A percentile compares a stretch with the other conserved stretches of the same genome.
These are phyloP conservation scores for Montipora efflorescens DNA, from an alignment of 64 coral and sea anemone genomes.

Conservation along the genomic window DNA sequence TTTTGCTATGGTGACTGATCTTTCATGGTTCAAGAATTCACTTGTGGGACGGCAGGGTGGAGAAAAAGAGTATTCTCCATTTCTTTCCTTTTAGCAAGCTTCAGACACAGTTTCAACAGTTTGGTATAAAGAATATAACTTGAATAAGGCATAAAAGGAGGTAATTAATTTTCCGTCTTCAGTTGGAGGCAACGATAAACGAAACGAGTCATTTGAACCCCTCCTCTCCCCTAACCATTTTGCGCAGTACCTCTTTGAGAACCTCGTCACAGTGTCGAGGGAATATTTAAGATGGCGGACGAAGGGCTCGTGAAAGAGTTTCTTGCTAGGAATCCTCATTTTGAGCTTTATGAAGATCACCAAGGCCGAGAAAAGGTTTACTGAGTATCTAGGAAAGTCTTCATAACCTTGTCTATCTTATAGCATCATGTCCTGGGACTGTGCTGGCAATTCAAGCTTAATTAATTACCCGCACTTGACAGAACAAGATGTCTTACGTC, in stretches of 20 bases:
- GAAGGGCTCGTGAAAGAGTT: constrained; percentile 15
- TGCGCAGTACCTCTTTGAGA: not conserved
- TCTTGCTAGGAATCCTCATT: constrained; percentile 57
- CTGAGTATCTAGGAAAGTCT: not conserved
- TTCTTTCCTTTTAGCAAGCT: not conserved
- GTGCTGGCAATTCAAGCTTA: no score
- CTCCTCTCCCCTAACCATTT: not conserved
- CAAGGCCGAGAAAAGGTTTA: constrained; percentile 63
- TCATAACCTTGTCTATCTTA: not conserved
- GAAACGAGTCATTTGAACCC: not conserved
- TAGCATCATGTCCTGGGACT: no score
- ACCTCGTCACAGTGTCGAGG: constrained; percentile 41
- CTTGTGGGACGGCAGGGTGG: not conserved
- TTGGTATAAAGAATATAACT: no score
- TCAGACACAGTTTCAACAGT: not conserved
- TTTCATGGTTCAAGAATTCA: not conserved
- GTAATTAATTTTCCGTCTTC: not conserved
- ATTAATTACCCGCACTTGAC: no score
- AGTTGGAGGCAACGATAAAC: not conserved
- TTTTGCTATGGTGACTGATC: constrained; percentile 41
- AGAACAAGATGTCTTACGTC: no score
- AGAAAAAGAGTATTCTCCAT: no score
- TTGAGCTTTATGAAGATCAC: constrained; percentile 68
- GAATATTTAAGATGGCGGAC: constrained; percentile 62
- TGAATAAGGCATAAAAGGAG: no score